These are phyloP conservation scores for Villa cingulata DNA, from an alignment of 2,888 invertebrate species.

Conservation along the genomic window DNA sequence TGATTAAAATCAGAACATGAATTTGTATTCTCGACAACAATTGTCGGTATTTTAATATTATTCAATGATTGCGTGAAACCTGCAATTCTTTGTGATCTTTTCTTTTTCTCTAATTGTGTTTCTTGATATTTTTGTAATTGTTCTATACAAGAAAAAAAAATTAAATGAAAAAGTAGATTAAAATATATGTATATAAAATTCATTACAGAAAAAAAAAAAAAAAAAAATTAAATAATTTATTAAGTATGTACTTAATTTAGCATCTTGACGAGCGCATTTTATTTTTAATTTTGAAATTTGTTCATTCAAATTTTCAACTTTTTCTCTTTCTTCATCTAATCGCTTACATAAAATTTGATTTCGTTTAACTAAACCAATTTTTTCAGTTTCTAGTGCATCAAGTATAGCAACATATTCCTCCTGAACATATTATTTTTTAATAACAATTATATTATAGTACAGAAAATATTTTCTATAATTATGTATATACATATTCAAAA, in stretches of 20 bases:
- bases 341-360: slow-evolving; percentile 23
- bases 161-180: neutral
- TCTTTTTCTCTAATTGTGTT: slow-evolving; percentile 25
- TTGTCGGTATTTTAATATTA: slow-evolving; percentile 22
- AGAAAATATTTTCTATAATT: too few species aligned
- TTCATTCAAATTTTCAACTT: slow-evolving; percentile 21
- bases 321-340: slow-evolving; percentile 22
- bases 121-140: slow-evolving; percentile 28
- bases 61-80: slow-evolving; percentile 23
- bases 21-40: slow-evolving; percentile 26
- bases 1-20: neutral
- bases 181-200: too few species aligned
- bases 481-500: too few species aligned
- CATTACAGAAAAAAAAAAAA: neutral
- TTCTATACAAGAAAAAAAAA: slow-evolving; percentile 11
- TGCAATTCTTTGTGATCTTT: slow-evolving; percentile 27
- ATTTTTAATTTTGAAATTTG: slow-evolving; percentile 25
- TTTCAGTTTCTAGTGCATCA: slow-evolving; percentile 29
- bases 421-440: too few species aligned
- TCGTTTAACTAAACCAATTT: slow-evolving; percentile 23
- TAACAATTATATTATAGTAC: too few species aligned
- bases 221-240: too few species aligned
- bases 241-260: slow-evolving; percentile 21
- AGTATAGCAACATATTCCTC: slow-evolving; percentile 30
- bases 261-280: slow-evolving; percentile 26